Conservation (phyloP, 1,140 invertebrate genomes). For the Uloborus diversus region DNA sequence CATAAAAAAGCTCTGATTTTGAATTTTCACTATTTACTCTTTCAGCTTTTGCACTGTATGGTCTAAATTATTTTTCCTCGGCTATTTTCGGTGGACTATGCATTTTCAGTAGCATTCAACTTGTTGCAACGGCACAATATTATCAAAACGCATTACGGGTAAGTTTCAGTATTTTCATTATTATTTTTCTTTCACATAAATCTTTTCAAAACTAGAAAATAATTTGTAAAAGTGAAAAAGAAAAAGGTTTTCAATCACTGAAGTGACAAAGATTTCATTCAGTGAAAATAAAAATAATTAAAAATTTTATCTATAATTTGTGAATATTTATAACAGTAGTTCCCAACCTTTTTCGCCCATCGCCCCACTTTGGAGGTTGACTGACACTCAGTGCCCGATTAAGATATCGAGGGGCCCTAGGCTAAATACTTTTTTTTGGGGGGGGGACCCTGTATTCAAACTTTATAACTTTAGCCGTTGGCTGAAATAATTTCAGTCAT, state of each 20-base stretch:
- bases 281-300: neutral
- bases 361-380: too few species aligned
- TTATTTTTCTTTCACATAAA: neutral
- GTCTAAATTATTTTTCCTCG: conserved; percentile 14
- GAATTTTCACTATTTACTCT: neutral
- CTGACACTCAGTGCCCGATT: too few species aligned
- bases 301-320: neutral
- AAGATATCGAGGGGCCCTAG: too few species aligned
- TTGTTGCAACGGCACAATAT: conserved; percentile 26
- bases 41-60: neutral
- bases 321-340: neutral
- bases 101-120: conserved; percentile 14
- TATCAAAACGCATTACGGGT: conserved; percentile 36
- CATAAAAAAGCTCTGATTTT: neutral
- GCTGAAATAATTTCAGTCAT: too few species aligned
- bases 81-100: conserved; percentile 35
- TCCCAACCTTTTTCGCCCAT: neutral
- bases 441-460: too few species aligned
- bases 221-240: neutral
- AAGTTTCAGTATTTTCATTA: neutral
- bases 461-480: too few species aligned
- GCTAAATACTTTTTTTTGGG: too few species aligned
- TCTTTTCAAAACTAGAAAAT: neutral
- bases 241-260: neutral
- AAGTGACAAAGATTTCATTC: neutral